A percentile compares a stretch with the other conserved stretches of the same genome.
These are phyloP conservation scores for Orcinus orca DNA, from an alignment of 2,113 vertebrate species.

Conservation along the genomic window DNA sequence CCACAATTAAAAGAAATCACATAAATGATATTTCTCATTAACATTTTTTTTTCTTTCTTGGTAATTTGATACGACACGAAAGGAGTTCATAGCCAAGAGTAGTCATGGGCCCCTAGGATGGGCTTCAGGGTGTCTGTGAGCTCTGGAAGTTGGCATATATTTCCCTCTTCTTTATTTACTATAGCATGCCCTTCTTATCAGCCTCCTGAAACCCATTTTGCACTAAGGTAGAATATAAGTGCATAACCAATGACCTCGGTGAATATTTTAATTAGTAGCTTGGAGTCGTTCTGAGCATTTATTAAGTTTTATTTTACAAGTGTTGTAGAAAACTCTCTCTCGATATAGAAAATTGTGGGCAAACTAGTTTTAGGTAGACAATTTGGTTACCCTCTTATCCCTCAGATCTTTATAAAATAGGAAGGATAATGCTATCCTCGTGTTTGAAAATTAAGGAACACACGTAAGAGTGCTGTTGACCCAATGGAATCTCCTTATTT, in stretches of 20 bases:
- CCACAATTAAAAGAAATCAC: slow-evolving; percentile 37
- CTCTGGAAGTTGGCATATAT: not conserved
- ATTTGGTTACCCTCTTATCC: not conserved
- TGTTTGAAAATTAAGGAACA: not conserved
- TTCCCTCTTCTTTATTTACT: not conserved
- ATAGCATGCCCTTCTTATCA: not conserved
- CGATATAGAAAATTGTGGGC: not conserved
- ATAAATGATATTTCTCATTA: not conserved
- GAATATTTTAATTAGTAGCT: slow-evolving; percentile 54
- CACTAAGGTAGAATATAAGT: not conserved
- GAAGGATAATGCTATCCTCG: not conserved
- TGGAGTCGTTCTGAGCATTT: not conserved
- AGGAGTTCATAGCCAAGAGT: not conserved
- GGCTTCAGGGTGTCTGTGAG: not conserved
- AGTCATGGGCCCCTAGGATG: too few species aligned
- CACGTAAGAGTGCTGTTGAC: not conserved
- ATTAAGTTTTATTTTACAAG: not conserved
- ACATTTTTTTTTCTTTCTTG: slow-evolving; percentile 31
- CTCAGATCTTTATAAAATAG: not conserved
- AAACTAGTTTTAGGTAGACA: not conserved
- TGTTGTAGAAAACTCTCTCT: not conserved
- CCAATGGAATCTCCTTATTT: not conserved
- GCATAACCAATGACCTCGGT: not conserved
- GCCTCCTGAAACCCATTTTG: not conserved
- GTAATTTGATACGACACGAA: slow-evolving; percentile 38